Evolutionary conservation across 2,888 invertebrate species (phyloP), one percentile per base, ranked within the genome.

Genomic region (Acrobasis repandana): DNA sequence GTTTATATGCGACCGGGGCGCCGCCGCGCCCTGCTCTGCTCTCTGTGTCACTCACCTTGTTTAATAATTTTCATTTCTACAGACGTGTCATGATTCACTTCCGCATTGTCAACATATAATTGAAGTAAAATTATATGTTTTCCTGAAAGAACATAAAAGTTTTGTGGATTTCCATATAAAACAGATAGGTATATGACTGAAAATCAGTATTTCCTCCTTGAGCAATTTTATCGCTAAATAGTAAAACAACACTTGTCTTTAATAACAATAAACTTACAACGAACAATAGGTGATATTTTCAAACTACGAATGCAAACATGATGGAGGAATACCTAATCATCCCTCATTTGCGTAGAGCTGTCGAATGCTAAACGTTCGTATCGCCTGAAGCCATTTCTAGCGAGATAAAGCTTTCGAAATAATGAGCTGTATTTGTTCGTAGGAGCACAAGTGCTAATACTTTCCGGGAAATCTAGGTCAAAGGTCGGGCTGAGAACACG

Each of bases 391-490:
- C 77, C 74, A 69, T 70, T 66, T 74, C 71, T 69, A 70, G 61
- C 47, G 61, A 65, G 59, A 78, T 78, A 80, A 81, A 79, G 79
- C 80, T 84, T 85, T 84, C 84, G 82, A 81, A 82, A 83, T 82
- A 83, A 82, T 83, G 81, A 84, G 81, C 78, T 75, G 77, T 77
- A 78, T 80, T 82, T 74, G 75, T 76, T 72, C 4, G n/a, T 11
- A 74, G 77, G 79, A 83, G 77, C 77, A 80, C 76, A 6, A 28
- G 28, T 78, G 79, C 77, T 77, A 79, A 83, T 79, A 81, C 82
- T 84, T 80, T 78, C 82, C 79, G 76, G 81, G 80, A 82, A 81
- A 84, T 82, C 78, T 78, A 73, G 80, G 85, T 80, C 85, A 83
- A 72, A 81, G 86, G 83, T 86, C 83, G 73, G 65, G 65, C 65